Percentiles rank a stretch among this genome's conserved stretches.
phyloP scores from a whole-genome alignment of 1,140 invertebrate species.

The Rhyzopertha dominica region DNA sequence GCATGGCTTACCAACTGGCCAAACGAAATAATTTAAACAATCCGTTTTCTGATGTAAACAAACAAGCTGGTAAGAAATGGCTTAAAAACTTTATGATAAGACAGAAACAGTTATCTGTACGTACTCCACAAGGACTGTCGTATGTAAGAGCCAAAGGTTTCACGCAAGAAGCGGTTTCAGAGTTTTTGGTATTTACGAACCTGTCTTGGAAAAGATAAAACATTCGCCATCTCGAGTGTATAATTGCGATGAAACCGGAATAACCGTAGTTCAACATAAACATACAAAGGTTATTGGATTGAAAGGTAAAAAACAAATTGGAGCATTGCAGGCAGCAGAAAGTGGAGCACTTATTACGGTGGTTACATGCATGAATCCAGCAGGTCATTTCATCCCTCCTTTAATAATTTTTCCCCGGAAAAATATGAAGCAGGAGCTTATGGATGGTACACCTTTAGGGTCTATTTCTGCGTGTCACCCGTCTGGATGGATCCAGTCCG shows the following conservation, averaged over 20 bases:
- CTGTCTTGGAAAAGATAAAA: constrained; percentile 8
- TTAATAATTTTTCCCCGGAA: constrained; percentile 39
- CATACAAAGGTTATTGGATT: constrained; percentile 27
- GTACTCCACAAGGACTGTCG: too few species aligned
- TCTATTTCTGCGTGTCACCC: constrained; percentile 31
- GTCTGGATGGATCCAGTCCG: constrained; percentile 26
- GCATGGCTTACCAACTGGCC: constrained; percentile 9
- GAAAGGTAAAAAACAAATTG: constrained; percentile 35
- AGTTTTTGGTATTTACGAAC: constrained; percentile 6
- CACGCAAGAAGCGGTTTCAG: too few species aligned
- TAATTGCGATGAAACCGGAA: constrained; percentile 39
- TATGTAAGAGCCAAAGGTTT: too few species aligned
- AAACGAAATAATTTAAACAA: constrained; percentile 7
- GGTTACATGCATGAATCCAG: constrained; percentile 32
- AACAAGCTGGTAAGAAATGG: too few species aligned
- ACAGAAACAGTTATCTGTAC: too few species aligned
- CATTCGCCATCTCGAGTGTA: constrained; percentile 16
- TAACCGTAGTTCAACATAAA: constrained; percentile 34
- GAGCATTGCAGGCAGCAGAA: constrained; percentile 33
- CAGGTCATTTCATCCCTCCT: constrained; percentile 37
- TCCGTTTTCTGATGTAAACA: constrained; percentile 13
- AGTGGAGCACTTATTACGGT: constrained; percentile 22
- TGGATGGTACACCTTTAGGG: constrained; percentile 34
- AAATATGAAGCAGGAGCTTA: constrained; percentile 28
- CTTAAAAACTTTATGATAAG: too few species aligned